Base-by-base conservation (phyloP, 64 coral and sea anemone species). In the Astreopora myriophthalma region DNA sequence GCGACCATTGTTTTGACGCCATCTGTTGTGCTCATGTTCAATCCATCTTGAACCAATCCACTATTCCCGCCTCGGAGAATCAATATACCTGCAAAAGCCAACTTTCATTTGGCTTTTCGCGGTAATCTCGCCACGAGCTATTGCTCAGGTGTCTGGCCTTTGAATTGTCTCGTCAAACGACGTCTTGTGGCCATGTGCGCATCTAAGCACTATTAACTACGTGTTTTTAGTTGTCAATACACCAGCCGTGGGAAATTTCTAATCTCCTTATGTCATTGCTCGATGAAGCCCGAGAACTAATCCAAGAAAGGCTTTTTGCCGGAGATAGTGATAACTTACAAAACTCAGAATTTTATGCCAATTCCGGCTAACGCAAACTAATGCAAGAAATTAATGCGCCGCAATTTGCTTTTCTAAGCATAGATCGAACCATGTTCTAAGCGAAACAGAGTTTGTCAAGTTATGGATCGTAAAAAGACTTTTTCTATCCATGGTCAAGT, bases 61-160 rank as follows among this genome's bases (percentile, higher is more conserved):
- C 32, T 83, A 64, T 65, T 83, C 57, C 6, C 55, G 34, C 33
- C 57, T 26, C 33, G 7, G 4, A 23, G 30, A 83, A 39, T 83
- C 22, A 64, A 83, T 38, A 34, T 65, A 65, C 55, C 52, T 57
- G 57, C 32, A 83, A 83, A 83, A 65, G 55, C 79, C 52, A 24
- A 61, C 30, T 60, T 23, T 16, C 57, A 64, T n/a, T 83, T 37
- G 79, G 30, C 52, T 64, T 83, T 83, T 64, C 34, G 52, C 22
- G 32, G 57, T 31, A 22, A 34, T 57, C 29, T 65, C 48, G 17
- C 57, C 28, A 61, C 19, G 79, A 64, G 35, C 20, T 60, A 37
- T 38, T 64, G 22, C 61, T 83, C 79, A 37, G 79, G 55, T 63
- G 55, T 31, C 34, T 38, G 46, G 31, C 52, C 26, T 34, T 60